These are phyloP conservation scores for Tricholaema leucomelas DNA, from an alignment of 2,113 vertebrate genomes.

Conservation along the genomic window DNA sequence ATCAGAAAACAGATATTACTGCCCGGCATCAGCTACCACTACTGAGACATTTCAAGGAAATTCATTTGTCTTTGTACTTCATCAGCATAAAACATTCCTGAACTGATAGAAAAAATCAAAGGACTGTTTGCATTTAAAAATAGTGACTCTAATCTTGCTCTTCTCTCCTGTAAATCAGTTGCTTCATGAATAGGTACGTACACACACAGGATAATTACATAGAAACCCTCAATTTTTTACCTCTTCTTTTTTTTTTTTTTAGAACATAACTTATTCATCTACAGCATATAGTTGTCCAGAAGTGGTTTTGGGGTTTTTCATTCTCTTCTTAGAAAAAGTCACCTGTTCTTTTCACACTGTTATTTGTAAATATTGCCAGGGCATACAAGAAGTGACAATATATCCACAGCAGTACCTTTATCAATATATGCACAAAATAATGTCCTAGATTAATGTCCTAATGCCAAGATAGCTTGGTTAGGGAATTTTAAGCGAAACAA, in stretches of 20 bases:
- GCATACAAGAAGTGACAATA: not conserved
- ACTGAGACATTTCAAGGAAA: not conserved
- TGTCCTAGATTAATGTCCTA: no score
- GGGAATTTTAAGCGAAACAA: not conserved
- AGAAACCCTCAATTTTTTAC: rapidly evolving
- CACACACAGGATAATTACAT: not conserved
- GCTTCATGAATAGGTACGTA: not conserved
- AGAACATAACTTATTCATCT: not conserved
- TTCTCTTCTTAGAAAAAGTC: not conserved
- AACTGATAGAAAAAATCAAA: not conserved
- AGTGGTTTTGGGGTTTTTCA: no score
- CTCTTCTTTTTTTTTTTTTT: not conserved
- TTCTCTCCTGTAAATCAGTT: not conserved
- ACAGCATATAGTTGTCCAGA: rapidly evolving
- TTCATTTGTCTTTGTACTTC: not conserved
- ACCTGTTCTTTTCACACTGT: not conserved
- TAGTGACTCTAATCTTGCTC: not conserved
- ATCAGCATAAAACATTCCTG: not conserved
- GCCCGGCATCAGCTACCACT: not conserved
- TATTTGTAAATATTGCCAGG: not conserved
- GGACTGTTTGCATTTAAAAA: not conserved
- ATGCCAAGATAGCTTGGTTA: not conserved
- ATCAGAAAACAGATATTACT: constrained; percentile 4
- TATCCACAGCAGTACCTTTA: not conserved
- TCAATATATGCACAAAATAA: not conserved